Evolutionary conservation across 2,888 invertebrate species (phyloP), one percentile per base, ranked within the genome.

Genomic region (Dione juno): DNA sequence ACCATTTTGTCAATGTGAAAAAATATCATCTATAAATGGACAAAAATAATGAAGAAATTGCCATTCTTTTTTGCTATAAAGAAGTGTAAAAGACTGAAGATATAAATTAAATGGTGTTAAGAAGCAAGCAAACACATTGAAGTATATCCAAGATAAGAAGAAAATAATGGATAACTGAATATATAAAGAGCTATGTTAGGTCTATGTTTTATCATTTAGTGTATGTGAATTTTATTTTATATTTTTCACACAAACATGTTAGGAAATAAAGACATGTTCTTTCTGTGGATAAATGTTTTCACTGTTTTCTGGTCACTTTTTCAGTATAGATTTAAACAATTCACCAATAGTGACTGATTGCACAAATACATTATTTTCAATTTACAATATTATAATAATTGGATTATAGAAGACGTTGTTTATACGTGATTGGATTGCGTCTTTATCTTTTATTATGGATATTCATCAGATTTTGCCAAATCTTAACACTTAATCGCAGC

Each of bases 271-370:
- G 81, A 78, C 77, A 80, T 79, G 81, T 77, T 81, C 65, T 65
- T 66, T 65, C 50, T 76, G 74, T 74, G 75, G 66, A 75, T 74
- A 77, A 77, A 77, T 78, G 75, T 81, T 87, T 86, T 88, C 89
- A 90, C 89, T 83, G 84, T 88, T 88, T 87, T 90, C 84, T 88
- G 85, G 86, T 91, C 89, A 88, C 89, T 87, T 92, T 77, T 92
- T 91, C 90, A 91, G 91, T 91, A 87, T 80, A 83, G 81, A 84
- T 83, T 85, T 82, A 88, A 88, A 87, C 85, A 83, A 79, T 84
- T 85, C 89, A 91, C 88, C 84, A 84, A 84, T 80, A 82, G 82
- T 86, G 84, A 87, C 82, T 84, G 81, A 83, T 81, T 85, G 84
- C 87, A 86, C 86, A 85, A 70, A 80, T 78, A 77, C 75, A 76